Evolutionary conservation across 2,888 invertebrate genomes (phyloP).

Genomic region (Drosophila paranaensis): DNA sequence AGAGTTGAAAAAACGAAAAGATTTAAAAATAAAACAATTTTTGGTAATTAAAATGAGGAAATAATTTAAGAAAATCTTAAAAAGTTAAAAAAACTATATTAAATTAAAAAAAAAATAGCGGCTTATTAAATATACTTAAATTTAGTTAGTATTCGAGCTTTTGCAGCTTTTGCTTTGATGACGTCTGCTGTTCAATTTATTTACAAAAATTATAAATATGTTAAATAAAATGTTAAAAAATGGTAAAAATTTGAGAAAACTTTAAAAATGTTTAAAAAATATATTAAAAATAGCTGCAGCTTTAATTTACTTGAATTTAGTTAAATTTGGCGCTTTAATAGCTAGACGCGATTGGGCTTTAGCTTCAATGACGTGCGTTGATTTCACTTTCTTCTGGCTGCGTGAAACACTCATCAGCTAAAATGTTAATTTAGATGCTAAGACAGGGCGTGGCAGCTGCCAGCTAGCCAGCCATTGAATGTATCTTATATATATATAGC

Average conservation of each 20-base stretch:
- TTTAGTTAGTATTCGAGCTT: background rate
- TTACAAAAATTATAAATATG: no score
- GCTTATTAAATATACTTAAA: background rate
- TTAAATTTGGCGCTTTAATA: background rate
- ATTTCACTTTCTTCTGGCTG: slow-evolving; percentile 55
- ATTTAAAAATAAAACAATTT: background rate
- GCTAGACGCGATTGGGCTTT: background rate
- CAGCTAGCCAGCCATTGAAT: slow-evolving; percentile 13
- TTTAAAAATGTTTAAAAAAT: no score
- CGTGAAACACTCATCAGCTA: slow-evolving; percentile 57
- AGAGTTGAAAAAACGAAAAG: background rate
- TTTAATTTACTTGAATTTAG: background rate
- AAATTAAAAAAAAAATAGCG: background rate
- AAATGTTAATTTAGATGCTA: slow-evolving; percentile 62
- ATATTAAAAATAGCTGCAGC: background rate
- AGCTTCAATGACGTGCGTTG: slow-evolving; percentile 42
- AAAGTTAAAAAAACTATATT: background rate
- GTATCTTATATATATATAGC: background rate
- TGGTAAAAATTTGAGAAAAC: background rate
- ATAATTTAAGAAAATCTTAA: background rate
- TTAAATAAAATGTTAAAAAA: background rate
- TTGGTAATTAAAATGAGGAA: background rate
- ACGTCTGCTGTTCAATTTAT: background rate
- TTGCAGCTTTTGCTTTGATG: background rate
- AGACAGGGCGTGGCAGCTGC: slow-evolving; percentile 56